Conservation (phyloP, 1,140 invertebrate species). For the Habropoda laboriosa region DNA sequence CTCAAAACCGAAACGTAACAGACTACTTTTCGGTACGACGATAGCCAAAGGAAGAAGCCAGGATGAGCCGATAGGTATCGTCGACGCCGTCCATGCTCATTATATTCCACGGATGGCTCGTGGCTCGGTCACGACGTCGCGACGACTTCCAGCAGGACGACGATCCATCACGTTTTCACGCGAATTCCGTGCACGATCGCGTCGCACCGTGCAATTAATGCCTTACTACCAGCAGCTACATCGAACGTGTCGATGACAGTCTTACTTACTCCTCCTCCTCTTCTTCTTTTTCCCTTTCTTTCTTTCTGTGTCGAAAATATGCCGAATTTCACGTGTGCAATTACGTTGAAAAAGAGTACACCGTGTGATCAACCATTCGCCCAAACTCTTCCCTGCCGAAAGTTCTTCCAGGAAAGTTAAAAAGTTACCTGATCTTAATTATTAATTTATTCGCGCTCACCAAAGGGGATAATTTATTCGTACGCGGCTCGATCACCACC, state of each 20-base stretch:
- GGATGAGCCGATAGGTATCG: constrained; percentile 41
- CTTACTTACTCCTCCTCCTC: too few relatives aligned
- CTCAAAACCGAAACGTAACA: too few relatives aligned
- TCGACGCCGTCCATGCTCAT: constrained; percentile 44
- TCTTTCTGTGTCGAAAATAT: not conserved
- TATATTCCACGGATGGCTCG: constrained; percentile 54
- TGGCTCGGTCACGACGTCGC: constrained; percentile 52
- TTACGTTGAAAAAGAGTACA: not conserved
- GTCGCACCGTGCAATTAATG: constrained; percentile 59
- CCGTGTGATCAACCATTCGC: not conserved
- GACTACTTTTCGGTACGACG: not conserved
- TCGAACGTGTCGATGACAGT: constrained; percentile 13
- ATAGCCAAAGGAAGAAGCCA: constrained; percentile 1
- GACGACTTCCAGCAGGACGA: constrained; percentile 50
- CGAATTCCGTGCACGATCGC: constrained; percentile 65
- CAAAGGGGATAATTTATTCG: constrained; percentile 39
- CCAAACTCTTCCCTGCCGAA: not conserved
- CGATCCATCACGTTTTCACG: constrained; percentile 67
- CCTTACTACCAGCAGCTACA: not conserved
- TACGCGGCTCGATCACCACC: not conserved
- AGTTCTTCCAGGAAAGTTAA: constrained; percentile 32
- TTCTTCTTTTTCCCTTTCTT: too few relatives aligned
- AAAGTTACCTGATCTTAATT: constrained; percentile 8
- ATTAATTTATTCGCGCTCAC: constrained; percentile 32
- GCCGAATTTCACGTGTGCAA: constrained; percentile 8